A percentile compares a stretch with the other conserved stretches of the same genome.
Conservation (phyloP, 2,113 vertebrate genomes). For the Pelobates fuscus region DNA sequence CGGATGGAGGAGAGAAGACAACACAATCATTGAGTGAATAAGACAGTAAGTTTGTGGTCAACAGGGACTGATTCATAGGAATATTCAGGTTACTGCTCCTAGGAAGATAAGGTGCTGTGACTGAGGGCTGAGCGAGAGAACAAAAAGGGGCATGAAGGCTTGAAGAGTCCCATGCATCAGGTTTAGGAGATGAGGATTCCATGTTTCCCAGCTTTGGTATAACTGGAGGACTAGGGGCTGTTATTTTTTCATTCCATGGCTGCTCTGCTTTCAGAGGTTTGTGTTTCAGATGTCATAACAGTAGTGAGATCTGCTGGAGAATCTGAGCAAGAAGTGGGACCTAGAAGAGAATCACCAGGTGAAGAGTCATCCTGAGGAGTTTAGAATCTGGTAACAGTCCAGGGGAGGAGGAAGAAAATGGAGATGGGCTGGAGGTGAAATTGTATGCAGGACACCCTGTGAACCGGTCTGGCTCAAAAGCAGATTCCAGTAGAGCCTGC, state of each 20-base stretch:
- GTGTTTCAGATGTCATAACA: background rate
- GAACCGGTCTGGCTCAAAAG: slow-evolving; percentile 82
- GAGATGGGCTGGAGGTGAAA: slow-evolving; percentile 77
- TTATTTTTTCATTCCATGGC: slow-evolving; percentile 28
- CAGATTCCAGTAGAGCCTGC: slow-evolving; percentile 76
- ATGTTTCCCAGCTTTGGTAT: background rate
- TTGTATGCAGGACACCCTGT: slow-evolving; percentile 64
- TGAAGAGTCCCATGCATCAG: background rate
- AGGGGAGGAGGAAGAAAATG: slow-evolving; percentile 88
- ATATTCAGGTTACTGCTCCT: slow-evolving; percentile 63
- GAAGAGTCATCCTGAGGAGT: slow-evolving; percentile 69
- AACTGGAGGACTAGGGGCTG: slow-evolving; percentile 10
- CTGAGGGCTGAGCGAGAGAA: background rate
- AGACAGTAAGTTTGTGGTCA: slow-evolving; percentile 73
- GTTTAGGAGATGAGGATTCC: background rate
- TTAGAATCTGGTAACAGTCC: slow-evolving; percentile 83
- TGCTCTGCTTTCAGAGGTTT: background rate
- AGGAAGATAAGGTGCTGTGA: background rate
- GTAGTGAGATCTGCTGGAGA: slow-evolving; percentile 62
- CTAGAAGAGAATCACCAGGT: slow-evolving; percentile 26
- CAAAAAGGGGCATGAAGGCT: background rate
- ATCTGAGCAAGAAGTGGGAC: slow-evolving; percentile 54
- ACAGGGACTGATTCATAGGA: slow-evolving; percentile 81
- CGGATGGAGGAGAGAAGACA: slow-evolving; percentile 61
- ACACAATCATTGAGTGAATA: slow-evolving; percentile 76